A percentile compares a stretch with the other conserved stretches of the same genome.
Evolutionary conservation across 2,888 invertebrate genomes (phyloP).

Genomic region (Melinaea menophilus): DNA sequence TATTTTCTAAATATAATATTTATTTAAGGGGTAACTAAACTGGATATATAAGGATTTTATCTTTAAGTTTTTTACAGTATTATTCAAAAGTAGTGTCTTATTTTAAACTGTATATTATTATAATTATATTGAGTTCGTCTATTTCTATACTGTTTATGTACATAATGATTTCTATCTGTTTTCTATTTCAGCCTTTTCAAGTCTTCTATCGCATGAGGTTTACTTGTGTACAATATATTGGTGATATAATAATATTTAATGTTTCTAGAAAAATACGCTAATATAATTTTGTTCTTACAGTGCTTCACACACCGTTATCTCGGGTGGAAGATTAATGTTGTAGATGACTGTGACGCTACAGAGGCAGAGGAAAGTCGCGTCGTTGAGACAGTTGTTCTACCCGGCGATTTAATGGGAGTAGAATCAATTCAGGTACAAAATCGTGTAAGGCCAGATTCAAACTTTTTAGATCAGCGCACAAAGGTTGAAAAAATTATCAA

Average conservation of each 20-base stretch:
- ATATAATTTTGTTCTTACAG: conserved; percentile 65
- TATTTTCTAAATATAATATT: no score
- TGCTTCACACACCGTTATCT: conserved; percentile 95
- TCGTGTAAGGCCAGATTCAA: conserved; percentile 79
- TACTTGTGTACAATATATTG: conserved; percentile 43
- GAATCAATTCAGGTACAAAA: conserved; percentile 82
- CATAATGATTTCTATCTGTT: conserved; percentile 68
- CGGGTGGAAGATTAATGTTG: conserved; percentile 96
- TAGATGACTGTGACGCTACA: conserved; percentile 85
- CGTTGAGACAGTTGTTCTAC: conserved; percentile 60
- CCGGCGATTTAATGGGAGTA: conserved; percentile 59
- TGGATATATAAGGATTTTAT: no score
- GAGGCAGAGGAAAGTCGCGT: conserved; percentile 76
- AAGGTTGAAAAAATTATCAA: conserved; percentile 70
- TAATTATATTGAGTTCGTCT: conserved; percentile 29
- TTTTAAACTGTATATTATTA: conserved; percentile 9
- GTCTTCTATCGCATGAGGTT: conserved; percentile 72
- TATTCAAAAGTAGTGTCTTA: not conserved
- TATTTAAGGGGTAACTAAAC: no score
- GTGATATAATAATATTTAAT: conserved; percentile 39
- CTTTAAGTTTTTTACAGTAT: not conserved
- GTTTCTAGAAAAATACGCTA: conserved; percentile 37
- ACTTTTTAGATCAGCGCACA: conserved; percentile 68
- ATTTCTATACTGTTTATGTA: conserved; percentile 46
- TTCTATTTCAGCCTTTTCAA: conserved; percentile 77